Base-by-base conservation (phyloP, 2,888 invertebrate genomes). In the Catocala nupta region DNA sequence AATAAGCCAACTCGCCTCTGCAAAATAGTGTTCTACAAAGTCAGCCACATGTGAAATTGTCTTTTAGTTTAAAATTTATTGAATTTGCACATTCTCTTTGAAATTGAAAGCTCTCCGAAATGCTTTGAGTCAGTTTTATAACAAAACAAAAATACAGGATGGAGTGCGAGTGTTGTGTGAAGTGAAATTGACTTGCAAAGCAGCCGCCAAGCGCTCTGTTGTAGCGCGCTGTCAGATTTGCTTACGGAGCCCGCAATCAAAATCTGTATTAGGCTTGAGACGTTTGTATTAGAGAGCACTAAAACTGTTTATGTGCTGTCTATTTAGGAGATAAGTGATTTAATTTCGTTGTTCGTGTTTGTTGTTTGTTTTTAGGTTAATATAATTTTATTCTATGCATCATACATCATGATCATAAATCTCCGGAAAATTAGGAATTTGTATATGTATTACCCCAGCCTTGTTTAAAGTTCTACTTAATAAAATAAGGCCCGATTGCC, bases 151-250 rank as follows among this genome's bases (percentile, higher is more conserved):
- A 75, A 75, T 65, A 63, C 72, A 70, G 69, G 70, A 77, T 71
- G 66, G 60, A 69, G 65, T 60, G 34, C 63, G 68, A 72, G 76
- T 81, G 80, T 80, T 82, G 76, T 77, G 80, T 73, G 63, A 67
- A 71, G 66, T 71, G 66, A 77, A 73, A 86, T 86, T 87, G 88
- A 88, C 85, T 89, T 87, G 85, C 86, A 88, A 88, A 88, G 62
- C 81, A 84, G 83, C 54, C 70, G 12, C 68, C 49, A 43, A 65
- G 55, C 60, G 67, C 65, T 56, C 50, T 9, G 44, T 42, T 60
- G 67, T 69, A 52, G 65, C 61, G 65, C 59, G 57, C 55, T 57
- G 54, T 66, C 65, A 71, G 68, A 68, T 66, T 66, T 60, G 50
- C 59, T 58, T 51, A 58, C 39, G 63, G 63, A 62, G 50, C 54